phyloP scores from a whole-genome alignment of 1,140 invertebrate genomes.

The Acromyrmex echinatior region DNA sequence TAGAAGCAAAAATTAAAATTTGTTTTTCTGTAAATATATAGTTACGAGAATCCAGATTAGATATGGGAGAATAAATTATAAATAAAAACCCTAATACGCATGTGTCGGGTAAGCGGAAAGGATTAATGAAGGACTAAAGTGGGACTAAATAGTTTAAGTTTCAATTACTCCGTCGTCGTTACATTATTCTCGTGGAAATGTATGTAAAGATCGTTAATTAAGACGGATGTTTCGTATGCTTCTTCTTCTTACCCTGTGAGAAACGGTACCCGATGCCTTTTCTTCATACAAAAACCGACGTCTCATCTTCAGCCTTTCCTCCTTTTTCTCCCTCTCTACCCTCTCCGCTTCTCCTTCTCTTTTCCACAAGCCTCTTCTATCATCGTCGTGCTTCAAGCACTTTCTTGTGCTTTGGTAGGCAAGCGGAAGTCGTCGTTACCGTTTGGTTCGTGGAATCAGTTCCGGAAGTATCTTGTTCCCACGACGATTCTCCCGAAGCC shows the following conservation, averaged over 20 bases:
- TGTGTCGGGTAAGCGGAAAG: neutral
- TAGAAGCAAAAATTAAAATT: neutral
- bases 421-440: slow-evolving; percentile 78
- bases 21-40: neutral
- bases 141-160: slow-evolving; percentile 4
- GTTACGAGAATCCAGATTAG: neutral
- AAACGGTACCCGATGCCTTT: slow-evolving; percentile 45
- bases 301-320: slow-evolving; percentile 61
- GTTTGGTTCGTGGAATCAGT: slow-evolving; percentile 76
- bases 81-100: neutral
- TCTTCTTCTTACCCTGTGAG: slow-evolving; percentile 28
- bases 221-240: slow-evolving; percentile 49
- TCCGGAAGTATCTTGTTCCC: slow-evolving; percentile 77
- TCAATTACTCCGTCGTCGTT: slow-evolving; percentile 34
- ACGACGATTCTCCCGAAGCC: slow-evolving; percentile 71
- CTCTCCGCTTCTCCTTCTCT: neutral
- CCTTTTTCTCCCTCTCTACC: slow-evolving; percentile 7
- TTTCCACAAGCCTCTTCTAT: slow-evolving; percentile 41
- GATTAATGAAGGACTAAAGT: slow-evolving; percentile 7
- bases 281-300: slow-evolving; percentile 69
- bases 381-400: slow-evolving; percentile 50
- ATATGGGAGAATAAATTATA: neutral
- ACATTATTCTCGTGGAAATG: slow-evolving; percentile 50
- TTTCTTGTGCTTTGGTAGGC: slow-evolving; percentile 67
- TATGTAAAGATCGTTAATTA: slow-evolving; percentile 53